Base-by-base conservation (phyloP, 1,140 invertebrate genomes). In the Ips typographus region DNA sequence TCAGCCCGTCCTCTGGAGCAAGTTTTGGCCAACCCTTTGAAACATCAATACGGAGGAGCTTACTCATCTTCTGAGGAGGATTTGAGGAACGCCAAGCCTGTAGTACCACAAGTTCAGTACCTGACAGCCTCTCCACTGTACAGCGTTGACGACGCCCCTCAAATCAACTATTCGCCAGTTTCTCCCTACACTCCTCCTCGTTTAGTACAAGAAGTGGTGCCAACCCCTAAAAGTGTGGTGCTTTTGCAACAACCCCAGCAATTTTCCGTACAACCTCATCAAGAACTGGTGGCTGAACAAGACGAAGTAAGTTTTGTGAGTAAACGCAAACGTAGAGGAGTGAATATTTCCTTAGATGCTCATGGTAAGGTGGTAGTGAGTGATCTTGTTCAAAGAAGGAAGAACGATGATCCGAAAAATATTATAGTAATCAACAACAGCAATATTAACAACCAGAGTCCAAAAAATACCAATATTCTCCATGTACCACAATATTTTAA, bases 261-360 rank as follows among this genome's bases (percentile, higher is more conserved):
- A 49, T 49, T 8, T 49, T 49, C 44, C 3, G 44, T 22, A 49
- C 3, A 1, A 49, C 7, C 7, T 22, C 22, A 8, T 8, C 44
- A 6, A 49, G 44, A 3, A 6, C 6, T 6, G 22, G 22, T 8
- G 0, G 1, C n/a, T 22, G 38, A 66, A 6, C 6, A 71, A 1
- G 41, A 68, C 44, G 39, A 68, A 8, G 58, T 55, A 59, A 58
- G 60, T 59, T 40, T 55, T 61, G 41, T 51, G 41, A 40, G 47
- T 51, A 52, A 57, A 38, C 7, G 5, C 39, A 59, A 3, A 49
- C n/a, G 44, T 39, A 58, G 42, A 36, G 42, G 39, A 4, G 40
- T 64, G 8, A 70, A 70, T 55, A 64, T 41, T 64, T 64, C 61
- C 53, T 64, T 70, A 43, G 56, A 64, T 36, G n/a, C 63, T 56